phyloP scores from a whole-genome alignment of 2,113 vertebrate species.

The Hystrix brachyura region DNA sequence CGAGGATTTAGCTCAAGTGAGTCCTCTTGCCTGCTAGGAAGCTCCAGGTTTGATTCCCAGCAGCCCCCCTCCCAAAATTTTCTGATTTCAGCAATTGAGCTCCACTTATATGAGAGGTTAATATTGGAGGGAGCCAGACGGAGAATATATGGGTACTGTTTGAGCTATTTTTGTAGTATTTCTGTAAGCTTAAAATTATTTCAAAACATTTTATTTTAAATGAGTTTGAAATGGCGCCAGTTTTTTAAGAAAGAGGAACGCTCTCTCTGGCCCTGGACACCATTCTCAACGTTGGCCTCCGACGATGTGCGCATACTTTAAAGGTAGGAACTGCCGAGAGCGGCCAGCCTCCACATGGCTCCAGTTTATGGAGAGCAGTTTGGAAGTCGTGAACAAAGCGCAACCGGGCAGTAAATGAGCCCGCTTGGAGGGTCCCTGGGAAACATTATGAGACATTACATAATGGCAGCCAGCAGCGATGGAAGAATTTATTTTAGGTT shows the following conservation, averaged over 20 bases:
- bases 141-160: background rate
- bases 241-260: background rate
- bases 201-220: background rate
- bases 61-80: background rate
- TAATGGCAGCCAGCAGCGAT: conserved; percentile 46
- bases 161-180: conserved; percentile 56
- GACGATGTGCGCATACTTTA: background rate
- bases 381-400: conserved; percentile 71
- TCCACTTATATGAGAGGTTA: background rate
- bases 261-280: background rate
- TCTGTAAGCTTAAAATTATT: conserved; percentile 60
- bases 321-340: background rate
- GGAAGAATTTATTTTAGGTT: conserved; percentile 64
- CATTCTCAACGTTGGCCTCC: background rate
- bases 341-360: conserved; percentile 41
- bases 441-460: conserved; percentile 62
- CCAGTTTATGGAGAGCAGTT: conserved; percentile 66
- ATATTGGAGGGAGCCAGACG: background rate
- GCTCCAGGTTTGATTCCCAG: too few relatives aligned
- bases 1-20: too few relatives aligned
- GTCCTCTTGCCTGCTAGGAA: too few relatives aligned
- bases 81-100: conserved; percentile 20
- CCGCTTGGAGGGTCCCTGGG: conserved; percentile 52
- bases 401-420: conserved; percentile 53
- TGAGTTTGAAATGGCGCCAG: conserved; percentile 19